Evolutionary conservation across 1,140 invertebrate species (phyloP), one percentile per base, ranked within the genome.

Genomic region (Apolygus lucorum): DNA sequence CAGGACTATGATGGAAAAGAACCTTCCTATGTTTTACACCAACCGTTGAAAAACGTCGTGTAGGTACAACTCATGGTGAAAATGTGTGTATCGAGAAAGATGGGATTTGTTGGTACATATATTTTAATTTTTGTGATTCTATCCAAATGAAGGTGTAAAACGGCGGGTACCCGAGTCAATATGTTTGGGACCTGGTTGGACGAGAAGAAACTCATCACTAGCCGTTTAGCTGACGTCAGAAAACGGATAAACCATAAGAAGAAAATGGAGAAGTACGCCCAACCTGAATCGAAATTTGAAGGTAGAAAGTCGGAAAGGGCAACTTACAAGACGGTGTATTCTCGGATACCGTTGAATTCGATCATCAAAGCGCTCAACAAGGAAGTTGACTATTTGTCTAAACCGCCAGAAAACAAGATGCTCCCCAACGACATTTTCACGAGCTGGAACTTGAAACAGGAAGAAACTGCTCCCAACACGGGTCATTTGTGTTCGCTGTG

Each of bases 331-430:
- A 59, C 13, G 8, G 2, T 24, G 22, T 59, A 59, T 22, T 59
- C 11, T 24, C 11, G 22, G 4, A 59, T 24, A 4, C 54, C 54
- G 22, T 11, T 59, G 54, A 22, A 59, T 21, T 13, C 54, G 11
- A 59, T 59, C 11, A 24, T 59, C 54, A 24, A 59, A 24, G 54
- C 54, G 8, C 54, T 59, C 13, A 59, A 59, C 54, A 59, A 59
- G 22, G 54, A 59, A 59, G 22, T 59, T 17, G 4, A 59, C 11
- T 22, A 59, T 21, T 59, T 59, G 54, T 59, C 54, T 4, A 11
- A 22, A 17, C 4, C 11, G 4, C 22, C 11, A 14, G 11, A 11
- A 24, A 4, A 4, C 22, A 11, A 59, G 11, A 21, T 11, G 8
- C 11, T 59, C 4, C 2, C 22, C 11, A 24, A 59, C 4, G 2